Evolutionary conservation across 1,140 invertebrate genomes (phyloP), one percentile per base, ranked within the genome.

Genomic region (Pseudomyrmex concolor): DNA sequence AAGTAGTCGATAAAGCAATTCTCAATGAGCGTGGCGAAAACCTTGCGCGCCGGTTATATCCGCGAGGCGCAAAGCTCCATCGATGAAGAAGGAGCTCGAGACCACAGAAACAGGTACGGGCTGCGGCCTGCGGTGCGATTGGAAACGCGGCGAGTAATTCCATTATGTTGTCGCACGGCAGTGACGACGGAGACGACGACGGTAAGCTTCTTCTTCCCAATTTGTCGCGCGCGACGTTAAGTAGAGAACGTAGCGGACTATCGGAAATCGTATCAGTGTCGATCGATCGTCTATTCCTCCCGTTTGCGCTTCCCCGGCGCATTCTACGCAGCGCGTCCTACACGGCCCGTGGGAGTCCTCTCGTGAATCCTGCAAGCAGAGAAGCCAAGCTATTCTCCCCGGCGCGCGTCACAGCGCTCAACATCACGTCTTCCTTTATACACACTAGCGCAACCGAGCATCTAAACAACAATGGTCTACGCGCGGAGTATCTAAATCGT

Each of bases 1-100:
- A 91, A 91, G 90, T 89, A 91, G 88, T 91, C 91, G 86, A 90
- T 91, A 91, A 91, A 91, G 87, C 89, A 90, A 91, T 91, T 90
- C 90, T 90, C 85, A 84, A 91, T 91, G 89, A 89, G 86, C 85
- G 83, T 71, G 76, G 78, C 76, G 67, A 81, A 89, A 89, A 91
- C 85, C 87, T 77, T 86, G 84, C 74, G 71, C 86, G 34, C n/a
- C 57, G 68, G 86, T 80, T 84, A 84, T 80, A 71, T 86, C 55
- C 80, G 50, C 54, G 13, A 54, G 64, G 50, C 76, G 51, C 43
- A 34, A 78, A 25, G 15, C 54, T 50, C 57, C n/a, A n/a, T 0
- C 5, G 34, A 7, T 34, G 34, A 34, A 34, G 34, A 34, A 0
- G 34, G 34, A 34, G 34, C 34, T 34, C 34, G 13, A 10, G 50